Percentiles rank a stretch among this genome's conserved stretches.
phyloP scores from a whole-genome alignment of 2,888 invertebrate species.

The Habrosyne pyritoides region DNA sequence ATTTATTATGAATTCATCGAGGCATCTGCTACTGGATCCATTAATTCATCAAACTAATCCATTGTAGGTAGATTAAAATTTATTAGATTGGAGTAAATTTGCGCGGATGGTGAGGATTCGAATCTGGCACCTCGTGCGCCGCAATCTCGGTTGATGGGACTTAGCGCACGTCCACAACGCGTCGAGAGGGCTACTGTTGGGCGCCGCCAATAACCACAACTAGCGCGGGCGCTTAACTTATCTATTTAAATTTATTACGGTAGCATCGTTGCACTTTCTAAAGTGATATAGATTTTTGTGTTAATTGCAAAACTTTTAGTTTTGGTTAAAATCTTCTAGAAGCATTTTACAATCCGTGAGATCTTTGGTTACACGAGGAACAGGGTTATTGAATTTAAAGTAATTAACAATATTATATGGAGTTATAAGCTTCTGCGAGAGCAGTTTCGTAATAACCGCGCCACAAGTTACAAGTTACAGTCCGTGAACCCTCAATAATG shows the following conservation, averaged over 20 bases:
- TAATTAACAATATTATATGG: neutral
- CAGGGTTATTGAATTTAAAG: neutral
- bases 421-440: neutral
- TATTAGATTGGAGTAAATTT: constrained; percentile 46
- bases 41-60: constrained; percentile 44
- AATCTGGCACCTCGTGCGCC: constrained; percentile 19
- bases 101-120: constrained; percentile 33
- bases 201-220: neutral
- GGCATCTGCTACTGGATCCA: constrained; percentile 30
- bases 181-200: neutral
- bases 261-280: too few species aligned
- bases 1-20: constrained; percentile 40
- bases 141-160: constrained; percentile 1
- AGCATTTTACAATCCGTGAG: too few species aligned
- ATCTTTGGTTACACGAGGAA: neutral
- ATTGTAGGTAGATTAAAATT: constrained; percentile 40
- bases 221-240: neutral
- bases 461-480: neutral
- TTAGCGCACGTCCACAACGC: neutral
- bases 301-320: too few species aligned
- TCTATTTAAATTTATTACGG: neutral
- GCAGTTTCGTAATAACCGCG: neutral
- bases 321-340: too few species aligned
- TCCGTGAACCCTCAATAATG: neutral
- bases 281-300: too few species aligned